Conservation (phyloP, 2,797 vertebrate genomes). For the Sebastes jordani region DNA sequence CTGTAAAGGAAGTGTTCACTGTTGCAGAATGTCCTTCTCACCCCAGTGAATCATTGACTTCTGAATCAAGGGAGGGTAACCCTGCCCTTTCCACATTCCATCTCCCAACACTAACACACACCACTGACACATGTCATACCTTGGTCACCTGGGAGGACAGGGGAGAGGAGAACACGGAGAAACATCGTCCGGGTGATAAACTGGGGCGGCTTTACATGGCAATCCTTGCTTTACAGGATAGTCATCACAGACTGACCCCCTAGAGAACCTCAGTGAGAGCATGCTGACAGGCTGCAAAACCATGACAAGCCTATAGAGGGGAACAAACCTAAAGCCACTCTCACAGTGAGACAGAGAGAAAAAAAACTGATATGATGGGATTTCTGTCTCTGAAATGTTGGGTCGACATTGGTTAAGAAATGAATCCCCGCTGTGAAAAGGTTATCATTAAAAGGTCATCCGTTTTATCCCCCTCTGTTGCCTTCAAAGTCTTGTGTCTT, state of each 20-base stretch:
- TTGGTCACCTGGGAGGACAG: conserved; percentile 60
- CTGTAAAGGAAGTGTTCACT: conserved; percentile 52
- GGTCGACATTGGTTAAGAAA: conserved; percentile 26
- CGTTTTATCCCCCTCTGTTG: conserved; percentile 8
- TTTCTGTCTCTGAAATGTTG: conserved; percentile 8
- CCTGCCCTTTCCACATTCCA: conserved; percentile 50
- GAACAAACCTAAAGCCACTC: conserved; percentile 6
- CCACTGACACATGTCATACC: conserved; percentile 67
- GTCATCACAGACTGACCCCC: conserved; percentile 49
- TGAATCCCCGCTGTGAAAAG: conserved; percentile 13
- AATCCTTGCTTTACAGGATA: conserved; percentile 60
- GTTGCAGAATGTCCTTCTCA: conserved; percentile 73
- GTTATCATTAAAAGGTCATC: conserved; percentile 30
- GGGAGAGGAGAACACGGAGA: conserved; percentile 45
- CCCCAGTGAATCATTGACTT: conserved; percentile 69
- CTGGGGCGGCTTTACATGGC: conserved; percentile 58
- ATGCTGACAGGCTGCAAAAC: conserved; percentile 54
- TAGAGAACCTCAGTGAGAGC: conserved; percentile 44
- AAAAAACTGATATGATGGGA: neutral
- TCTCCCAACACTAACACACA: conserved; percentile 62
- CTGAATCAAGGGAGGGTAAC: conserved; percentile 55
- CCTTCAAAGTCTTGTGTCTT: conserved; percentile 1
- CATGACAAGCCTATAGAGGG: conserved; percentile 11
- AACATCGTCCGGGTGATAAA: conserved; percentile 60
- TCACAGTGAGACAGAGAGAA: neutral